Conservation (phyloP, 2,797 vertebrate genomes). For the Pampus argenteus region DNA sequence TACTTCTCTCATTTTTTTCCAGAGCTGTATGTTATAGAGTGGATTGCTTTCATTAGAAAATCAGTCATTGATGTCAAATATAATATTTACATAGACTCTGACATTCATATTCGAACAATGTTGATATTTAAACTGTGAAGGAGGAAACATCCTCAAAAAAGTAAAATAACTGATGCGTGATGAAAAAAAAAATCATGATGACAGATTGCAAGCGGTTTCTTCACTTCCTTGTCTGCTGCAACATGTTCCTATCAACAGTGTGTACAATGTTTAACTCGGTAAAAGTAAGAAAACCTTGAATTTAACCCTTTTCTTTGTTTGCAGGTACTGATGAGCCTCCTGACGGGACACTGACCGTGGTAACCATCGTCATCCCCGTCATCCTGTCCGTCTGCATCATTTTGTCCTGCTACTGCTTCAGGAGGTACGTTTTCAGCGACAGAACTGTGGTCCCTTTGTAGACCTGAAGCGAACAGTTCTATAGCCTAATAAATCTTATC, state of each 20-base stretch:
- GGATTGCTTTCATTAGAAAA: too few species aligned
- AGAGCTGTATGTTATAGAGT: too few species aligned
- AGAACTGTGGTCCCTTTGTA: neutral
- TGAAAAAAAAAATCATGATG: too few species aligned
- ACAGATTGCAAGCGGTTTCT: neutral
- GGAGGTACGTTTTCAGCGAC: constrained; percentile 53
- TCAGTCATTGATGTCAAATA: too few species aligned
- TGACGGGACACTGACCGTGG: neutral
- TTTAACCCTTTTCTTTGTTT: neutral
- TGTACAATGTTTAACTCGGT: neutral
- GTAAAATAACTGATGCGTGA: too few species aligned
- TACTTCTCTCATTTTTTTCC: too few species aligned
- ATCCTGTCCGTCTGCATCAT: constrained; percentile 54
- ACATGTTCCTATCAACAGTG: too few species aligned
- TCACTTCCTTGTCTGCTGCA: neutral
- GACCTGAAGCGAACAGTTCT: neutral
- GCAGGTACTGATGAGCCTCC: constrained; percentile 15
- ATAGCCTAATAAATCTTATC: too few species aligned
- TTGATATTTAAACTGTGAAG: too few species aligned
- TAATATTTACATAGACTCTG: too few species aligned
- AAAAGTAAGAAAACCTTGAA: neutral
- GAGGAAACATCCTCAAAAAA: too few species aligned
- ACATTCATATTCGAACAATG: too few species aligned
- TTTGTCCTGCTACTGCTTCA: constrained; percentile 72
- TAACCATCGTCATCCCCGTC: constrained; percentile 48